These are phyloP conservation scores for Abramis brama DNA, from an alignment of 2,113 vertebrate genomes.

Conservation along the genomic window DNA sequence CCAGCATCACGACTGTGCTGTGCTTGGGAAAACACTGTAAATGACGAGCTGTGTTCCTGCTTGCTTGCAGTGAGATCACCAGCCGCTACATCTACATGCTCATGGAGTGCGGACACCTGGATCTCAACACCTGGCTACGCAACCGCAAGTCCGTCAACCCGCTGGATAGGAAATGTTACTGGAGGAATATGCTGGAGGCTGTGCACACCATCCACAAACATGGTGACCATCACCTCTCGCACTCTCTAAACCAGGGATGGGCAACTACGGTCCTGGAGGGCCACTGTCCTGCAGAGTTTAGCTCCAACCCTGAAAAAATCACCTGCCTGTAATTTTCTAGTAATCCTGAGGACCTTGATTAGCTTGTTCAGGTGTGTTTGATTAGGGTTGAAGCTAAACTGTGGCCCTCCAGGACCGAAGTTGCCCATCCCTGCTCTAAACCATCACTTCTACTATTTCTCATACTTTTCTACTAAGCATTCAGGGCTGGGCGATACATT, in stretches of 20 bases:
- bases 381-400: no score
- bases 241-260: no score
- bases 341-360: no score
- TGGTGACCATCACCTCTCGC: constrained; percentile 70
- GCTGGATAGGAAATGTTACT: constrained; percentile 93
- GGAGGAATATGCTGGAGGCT: constrained; percentile 98
- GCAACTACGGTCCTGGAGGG: no score
- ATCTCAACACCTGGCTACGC: constrained; percentile 94
- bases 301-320: no score
- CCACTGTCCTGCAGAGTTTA: no score
- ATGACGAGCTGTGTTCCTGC: constrained; percentile 22
- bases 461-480: neutral
- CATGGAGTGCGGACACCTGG: constrained; percentile 97
- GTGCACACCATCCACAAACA: constrained; percentile 95
- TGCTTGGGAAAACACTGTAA: neutral
- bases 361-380: no score
- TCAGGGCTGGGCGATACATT: neutral
- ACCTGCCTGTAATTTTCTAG: no score
- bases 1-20: no score
- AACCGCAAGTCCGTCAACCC: constrained; percentile 89
- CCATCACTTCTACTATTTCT: neutral
- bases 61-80: constrained; percentile 87
- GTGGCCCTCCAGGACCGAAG: no score
- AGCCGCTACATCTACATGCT: constrained; percentile 92
- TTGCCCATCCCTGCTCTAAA: no score